These are phyloP conservation scores for Anoura caudifer DNA, from an alignment of 2,113 vertebrate species.

Conservation along the genomic window DNA sequence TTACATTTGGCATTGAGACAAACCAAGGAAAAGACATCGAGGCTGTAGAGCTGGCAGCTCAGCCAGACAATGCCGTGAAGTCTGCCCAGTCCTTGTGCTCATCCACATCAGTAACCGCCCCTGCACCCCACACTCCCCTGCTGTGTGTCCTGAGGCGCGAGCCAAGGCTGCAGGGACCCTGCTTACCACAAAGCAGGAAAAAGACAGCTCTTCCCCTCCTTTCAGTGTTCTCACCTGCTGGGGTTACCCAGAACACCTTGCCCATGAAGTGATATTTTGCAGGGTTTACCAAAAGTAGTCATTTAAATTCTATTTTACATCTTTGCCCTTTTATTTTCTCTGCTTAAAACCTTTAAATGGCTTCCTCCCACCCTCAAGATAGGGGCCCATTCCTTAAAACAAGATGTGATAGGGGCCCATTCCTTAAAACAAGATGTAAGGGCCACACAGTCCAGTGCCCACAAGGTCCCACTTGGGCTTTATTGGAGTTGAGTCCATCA, in stretches of 20 bases:
- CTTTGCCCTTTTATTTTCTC: neutral
- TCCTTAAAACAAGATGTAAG: neutral
- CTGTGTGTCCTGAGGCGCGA: neutral
- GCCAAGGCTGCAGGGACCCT: rapidly evolving
- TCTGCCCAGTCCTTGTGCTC: neutral
- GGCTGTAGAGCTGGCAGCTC: neutral
- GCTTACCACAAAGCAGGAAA: neutral
- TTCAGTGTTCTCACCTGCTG: neutral
- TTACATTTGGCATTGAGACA: neutral
- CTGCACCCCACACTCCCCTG: rapidly evolving
- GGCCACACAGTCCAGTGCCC: neutral
- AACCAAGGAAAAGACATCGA: neutral
- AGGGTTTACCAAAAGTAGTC: neutral
- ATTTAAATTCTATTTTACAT: neutral
- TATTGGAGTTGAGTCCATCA: neutral
- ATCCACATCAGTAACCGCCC: rapidly evolving
- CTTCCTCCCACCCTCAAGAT: neutral
- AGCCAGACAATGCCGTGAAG: neutral
- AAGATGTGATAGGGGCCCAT: neutral
- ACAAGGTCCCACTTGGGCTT: neutral
- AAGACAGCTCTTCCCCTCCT: neutral
- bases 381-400: neutral
- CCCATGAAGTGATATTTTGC: neutral
- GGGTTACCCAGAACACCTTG: neutral
- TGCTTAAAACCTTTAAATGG: neutral